These are phyloP conservation scores for Epicampocera succincta DNA, from an alignment of 2,888 invertebrate genomes.

Conservation along the genomic window DNA sequence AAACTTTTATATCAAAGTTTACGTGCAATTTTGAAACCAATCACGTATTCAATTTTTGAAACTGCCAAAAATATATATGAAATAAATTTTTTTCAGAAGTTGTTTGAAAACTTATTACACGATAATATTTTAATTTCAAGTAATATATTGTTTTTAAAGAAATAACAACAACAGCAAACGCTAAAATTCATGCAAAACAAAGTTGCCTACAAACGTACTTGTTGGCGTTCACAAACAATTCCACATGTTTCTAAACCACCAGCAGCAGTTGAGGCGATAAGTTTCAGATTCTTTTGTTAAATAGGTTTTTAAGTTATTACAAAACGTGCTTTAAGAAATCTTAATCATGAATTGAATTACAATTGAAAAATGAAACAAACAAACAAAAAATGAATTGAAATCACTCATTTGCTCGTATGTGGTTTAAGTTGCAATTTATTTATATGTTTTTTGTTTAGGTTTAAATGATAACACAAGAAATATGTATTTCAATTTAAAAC, in stretches of 20 bases:
- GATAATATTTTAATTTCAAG: conserved; percentile 67
- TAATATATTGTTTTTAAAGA: conserved; percentile 54
- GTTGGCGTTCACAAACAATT: background rate
- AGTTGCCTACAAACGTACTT: conserved; percentile 26
- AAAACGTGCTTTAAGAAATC: conserved; percentile 66
- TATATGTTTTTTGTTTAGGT: background rate
- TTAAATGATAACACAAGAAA: too few species aligned
- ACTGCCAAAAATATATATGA: conserved; percentile 46
- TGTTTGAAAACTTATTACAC: conserved; percentile 55
- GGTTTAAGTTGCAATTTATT: background rate
- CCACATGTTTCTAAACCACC: background rate
- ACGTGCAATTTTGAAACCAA: conserved; percentile 32
- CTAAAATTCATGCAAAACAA: background rate
- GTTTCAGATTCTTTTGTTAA: conserved; percentile 45
- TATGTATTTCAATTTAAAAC: background rate
- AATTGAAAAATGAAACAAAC: conserved; percentile 25
- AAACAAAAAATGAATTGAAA: background rate
- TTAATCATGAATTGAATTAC: conserved; percentile 59
- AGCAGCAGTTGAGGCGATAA: conserved; percentile 13
- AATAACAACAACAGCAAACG: conserved; percentile 31
- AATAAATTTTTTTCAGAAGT: conserved; percentile 50
- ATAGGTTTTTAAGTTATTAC: conserved; percentile 67
- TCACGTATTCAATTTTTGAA: conserved; percentile 26
- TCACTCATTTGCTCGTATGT: conserved; percentile 25
- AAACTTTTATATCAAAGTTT: too few species aligned